Percentiles rank a stretch among this genome's conserved stretches.
Evolutionary conservation across 2,888 invertebrate species (phyloP).

Genomic region (Drosophila paracracens): DNA sequence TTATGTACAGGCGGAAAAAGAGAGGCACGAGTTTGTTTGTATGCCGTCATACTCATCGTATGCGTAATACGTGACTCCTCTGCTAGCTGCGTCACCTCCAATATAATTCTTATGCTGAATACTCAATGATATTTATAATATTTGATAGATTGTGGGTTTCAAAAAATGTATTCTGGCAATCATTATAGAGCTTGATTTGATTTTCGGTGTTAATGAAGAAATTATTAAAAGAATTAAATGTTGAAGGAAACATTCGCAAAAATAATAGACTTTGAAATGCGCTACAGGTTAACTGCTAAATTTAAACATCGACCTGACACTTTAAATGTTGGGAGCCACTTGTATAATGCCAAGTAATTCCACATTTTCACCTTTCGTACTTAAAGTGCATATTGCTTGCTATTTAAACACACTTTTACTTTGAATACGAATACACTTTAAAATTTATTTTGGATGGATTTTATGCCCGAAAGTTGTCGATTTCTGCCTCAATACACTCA

Average conservation of each 20-base stretch:
- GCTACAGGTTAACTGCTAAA: not conserved
- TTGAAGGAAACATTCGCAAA: not conserved
- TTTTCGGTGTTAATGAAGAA: constrained; percentile 52
- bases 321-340: not conserved
- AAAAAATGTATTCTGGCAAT: not conserved
- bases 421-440: not conserved
- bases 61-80: constrained; percentile 65
- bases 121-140: constrained; percentile 2
- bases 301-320: no score
- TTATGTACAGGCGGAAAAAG: constrained; percentile 48
- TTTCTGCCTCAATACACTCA: not conserved
- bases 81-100: constrained; percentile 36
- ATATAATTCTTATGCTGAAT: constrained; percentile 29
- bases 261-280: not conserved
- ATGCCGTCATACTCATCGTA: constrained; percentile 68
- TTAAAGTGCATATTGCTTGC: not conserved
- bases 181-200: constrained; percentile 3
- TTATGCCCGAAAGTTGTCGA: not conserved
- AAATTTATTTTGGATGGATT: not conserved
- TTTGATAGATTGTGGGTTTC: constrained; percentile 11
- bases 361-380: not conserved
- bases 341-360: not conserved
- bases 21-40: not conserved
- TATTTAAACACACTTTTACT: not conserved
- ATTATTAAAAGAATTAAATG: constrained; percentile 9